Conservation (phyloP, 2,113 vertebrate species). For the Chitala chitala region DNA sequence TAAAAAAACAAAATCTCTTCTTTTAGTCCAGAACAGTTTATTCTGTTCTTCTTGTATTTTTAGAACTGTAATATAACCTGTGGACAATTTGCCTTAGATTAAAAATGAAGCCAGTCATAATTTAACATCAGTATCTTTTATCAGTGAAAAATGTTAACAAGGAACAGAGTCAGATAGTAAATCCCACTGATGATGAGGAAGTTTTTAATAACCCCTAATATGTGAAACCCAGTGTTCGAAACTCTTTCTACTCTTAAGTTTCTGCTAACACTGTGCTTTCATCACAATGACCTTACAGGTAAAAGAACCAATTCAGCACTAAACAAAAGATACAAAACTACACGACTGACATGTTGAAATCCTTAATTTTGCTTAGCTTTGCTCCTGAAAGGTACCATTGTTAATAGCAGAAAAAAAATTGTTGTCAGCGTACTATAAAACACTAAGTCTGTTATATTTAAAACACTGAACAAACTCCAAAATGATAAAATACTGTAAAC, state of each 20-base stretch:
- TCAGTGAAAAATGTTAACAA: not conserved
- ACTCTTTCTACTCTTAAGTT: not conserved
- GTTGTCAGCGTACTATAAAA: too few relatives aligned
- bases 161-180: slow-evolving; percentile 19
- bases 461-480: too few relatives aligned
- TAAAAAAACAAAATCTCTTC: not conserved
- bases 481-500: slow-evolving; percentile 52
- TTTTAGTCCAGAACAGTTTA: too few relatives aligned
- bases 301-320: not conserved
- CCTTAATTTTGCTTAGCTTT: not conserved
- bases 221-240: slow-evolving; percentile 18
- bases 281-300: not conserved
- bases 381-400: too few relatives aligned
- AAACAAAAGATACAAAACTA: not conserved
- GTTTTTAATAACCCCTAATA: slow-evolving; percentile 35
- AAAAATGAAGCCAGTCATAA: not conserved
- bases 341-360: not conserved
- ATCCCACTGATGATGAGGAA: slow-evolving; percentile 34
- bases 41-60: too few relatives aligned
- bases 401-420: too few relatives aligned
- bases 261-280: not conserved
- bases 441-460: too few relatives aligned
- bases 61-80: too few relatives aligned
- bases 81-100: too few relatives aligned
- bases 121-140: not conserved